Base-by-base conservation (phyloP, 2,113 vertebrate species). In the Cnemophilus loriae region DNA sequence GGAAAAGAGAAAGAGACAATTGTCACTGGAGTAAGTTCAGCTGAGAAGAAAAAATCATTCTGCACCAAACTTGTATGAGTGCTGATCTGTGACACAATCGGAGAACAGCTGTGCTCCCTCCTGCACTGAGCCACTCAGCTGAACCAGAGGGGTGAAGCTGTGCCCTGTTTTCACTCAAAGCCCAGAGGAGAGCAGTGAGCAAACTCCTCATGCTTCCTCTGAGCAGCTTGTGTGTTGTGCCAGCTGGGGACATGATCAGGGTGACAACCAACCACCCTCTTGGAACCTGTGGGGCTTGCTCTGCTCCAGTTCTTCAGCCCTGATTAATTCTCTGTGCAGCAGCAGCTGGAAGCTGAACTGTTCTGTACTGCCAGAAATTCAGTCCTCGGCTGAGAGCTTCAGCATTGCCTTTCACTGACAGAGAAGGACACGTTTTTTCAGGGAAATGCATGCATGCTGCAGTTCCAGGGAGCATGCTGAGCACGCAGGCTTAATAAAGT, bases 401-500 rank as follows among this genome's bases (percentile, higher is more conserved):
- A 94, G 69, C 81, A n/a, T 52, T 44, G 68, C 86, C 68, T 92
- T 94, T 67, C 81, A 74, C 78, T 87, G 84, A 91, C 81, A 87
- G 69, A 73, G 78, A 81, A 60, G 67, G 71, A 73, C 4, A 6
- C 1, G 1, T 24, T 90, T 90, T 64, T 69, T 87, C 90, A 92
- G 70, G 63, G 53, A 77, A 93, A 49, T 61, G 46, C 41, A 20
- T 11, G 44, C 1, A 2, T 50, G 82, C 82, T 85, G 94, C 90
- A 90, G 82, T 79, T 79, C 33, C 77, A 91, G 57, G n/a, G 88
- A 94, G 95, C n/a, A 22, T 69, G 94, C 94, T 91, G 90, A 94
- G 82, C 70, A 85, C 0, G 7, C 90, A 92, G 67, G 37, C 71
- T 61, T 69, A 59, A 19, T 75, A 14, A 96, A 87, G 78, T 61